A percentile compares a stretch with the other conserved stretches of the same genome.
Evolutionary conservation across 2,888 invertebrate genomes (phyloP).

Genomic region (Parnassius orleans): DNA sequence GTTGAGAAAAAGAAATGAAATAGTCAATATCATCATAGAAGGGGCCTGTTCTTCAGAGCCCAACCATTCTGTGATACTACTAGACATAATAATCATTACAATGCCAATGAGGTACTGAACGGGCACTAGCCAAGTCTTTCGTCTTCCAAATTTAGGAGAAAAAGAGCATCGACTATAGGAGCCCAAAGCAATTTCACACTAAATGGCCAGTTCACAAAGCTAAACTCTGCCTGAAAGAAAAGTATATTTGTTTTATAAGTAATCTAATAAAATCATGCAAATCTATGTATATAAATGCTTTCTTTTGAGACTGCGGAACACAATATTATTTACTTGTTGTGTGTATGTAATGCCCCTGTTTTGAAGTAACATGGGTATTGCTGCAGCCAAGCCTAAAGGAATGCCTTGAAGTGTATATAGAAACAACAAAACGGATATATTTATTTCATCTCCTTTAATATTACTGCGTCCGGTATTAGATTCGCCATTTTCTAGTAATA

Average conservation of each 20-base stretch:
- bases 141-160: slow-evolving; percentile 91
- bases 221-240: slow-evolving; percentile 89
- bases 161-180: slow-evolving; percentile 97
- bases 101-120: slow-evolving; percentile 94
- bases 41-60: slow-evolving; percentile 83
- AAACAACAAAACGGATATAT: slow-evolving; percentile 93
- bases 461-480: slow-evolving; percentile 57
- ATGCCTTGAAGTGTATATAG: slow-evolving; percentile 97
- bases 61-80: slow-evolving; percentile 87
- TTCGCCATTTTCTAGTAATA: slow-evolving; percentile 71
- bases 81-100: slow-evolving; percentile 94
- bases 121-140: slow-evolving; percentile 98
- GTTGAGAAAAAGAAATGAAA: slow-evolving; percentile 94
- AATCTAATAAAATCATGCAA: slow-evolving; percentile 11
- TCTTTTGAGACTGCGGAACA: background rate
- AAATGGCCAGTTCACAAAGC: slow-evolving; percentile 96
- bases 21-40: slow-evolving; percentile 89
- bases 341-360: slow-evolving; percentile 95
- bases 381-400: slow-evolving; percentile 95
- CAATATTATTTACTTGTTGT: slow-evolving; percentile 84
- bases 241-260: slow-evolving; percentile 3
- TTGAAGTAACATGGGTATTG: slow-evolving; percentile 97
- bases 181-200: slow-evolving; percentile 98
- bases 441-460: slow-evolving; percentile 87
- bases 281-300: background rate